These are phyloP conservation scores for Luffia ferchaultella DNA, from an alignment of 2,888 invertebrate genomes.

Conservation along the genomic window DNA sequence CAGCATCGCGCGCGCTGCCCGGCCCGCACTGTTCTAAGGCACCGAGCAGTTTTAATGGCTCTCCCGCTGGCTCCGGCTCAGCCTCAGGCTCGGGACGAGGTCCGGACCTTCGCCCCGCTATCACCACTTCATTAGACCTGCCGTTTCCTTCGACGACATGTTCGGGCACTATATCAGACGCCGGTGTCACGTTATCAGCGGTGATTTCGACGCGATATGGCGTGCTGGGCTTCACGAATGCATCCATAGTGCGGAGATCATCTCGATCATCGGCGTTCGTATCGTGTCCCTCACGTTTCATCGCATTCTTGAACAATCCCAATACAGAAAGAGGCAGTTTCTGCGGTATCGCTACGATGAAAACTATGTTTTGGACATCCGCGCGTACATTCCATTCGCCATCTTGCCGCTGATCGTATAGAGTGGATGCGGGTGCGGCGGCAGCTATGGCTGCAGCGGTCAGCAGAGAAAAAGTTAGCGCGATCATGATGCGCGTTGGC, in stretches of 20 bases:
- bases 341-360: slow-evolving; percentile 69
- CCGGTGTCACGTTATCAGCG: slow-evolving; percentile 17
- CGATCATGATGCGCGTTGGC: slow-evolving; percentile 35
- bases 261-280: slow-evolving; percentile 29
- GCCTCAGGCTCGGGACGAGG: slow-evolving; percentile 24
- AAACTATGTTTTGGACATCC: slow-evolving; percentile 76
- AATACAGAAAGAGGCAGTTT: slow-evolving; percentile 26
- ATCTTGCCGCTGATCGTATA: slow-evolving; percentile 78
- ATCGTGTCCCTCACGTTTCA: slow-evolving; percentile 29
- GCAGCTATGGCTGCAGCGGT: slow-evolving; percentile 35
- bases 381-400: slow-evolving; percentile 78
- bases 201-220: slow-evolving; percentile 75
- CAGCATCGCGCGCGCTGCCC: slow-evolving; percentile 72
- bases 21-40: slow-evolving; percentile 80
- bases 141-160: slow-evolving; percentile 32
- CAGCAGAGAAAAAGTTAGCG: slow-evolving; percentile 30
- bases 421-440: slow-evolving; percentile 31
- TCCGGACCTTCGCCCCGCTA: slow-evolving; percentile 33
- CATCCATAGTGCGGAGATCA: slow-evolving; percentile 50
- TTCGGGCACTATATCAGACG: slow-evolving; percentile 20
- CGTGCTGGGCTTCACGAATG: slow-evolving; percentile 72
- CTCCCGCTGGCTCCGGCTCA: slow-evolving; percentile 22
- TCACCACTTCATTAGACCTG: slow-evolving; percentile 33
- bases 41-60: slow-evolving; percentile 68
- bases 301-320: slow-evolving; percentile 20